Evolutionary conservation across 2,888 invertebrate genomes (phyloP).

Genomic region (Dryobotodes eremita): DNA sequence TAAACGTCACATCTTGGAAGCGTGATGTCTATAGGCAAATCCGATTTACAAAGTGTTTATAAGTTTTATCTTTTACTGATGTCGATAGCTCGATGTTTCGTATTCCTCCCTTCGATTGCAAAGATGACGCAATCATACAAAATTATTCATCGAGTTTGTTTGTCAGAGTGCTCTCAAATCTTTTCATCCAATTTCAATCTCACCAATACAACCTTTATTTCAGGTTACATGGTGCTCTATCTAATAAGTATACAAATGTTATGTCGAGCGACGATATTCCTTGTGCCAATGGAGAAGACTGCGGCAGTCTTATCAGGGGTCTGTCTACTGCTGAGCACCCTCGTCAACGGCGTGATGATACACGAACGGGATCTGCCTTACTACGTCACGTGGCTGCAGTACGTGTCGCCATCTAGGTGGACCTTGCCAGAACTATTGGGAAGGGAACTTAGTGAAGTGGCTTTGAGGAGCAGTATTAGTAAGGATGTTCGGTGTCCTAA

Average conservation of each 20-base stretch:
- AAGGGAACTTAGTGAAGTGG: constrained; percentile 92
- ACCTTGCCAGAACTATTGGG: constrained; percentile 92
- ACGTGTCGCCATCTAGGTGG: constrained; percentile 94
- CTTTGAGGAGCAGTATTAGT: constrained; percentile 90
- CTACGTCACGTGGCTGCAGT: constrained; percentile 92
- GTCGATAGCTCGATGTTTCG: background rate
- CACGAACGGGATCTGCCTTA: constrained; percentile 93
- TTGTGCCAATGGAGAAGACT: constrained; percentile 92
- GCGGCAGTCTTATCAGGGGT: constrained; percentile 92
- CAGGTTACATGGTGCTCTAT: constrained; percentile 94
- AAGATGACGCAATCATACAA: background rate
- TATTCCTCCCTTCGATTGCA: background rate
- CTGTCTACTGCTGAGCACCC: constrained; percentile 91
- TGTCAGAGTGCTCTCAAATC: background rate
- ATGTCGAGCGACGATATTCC: constrained; percentile 92
- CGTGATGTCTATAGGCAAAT: background rate
- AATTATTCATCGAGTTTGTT: background rate
- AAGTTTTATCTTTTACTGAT: background rate
- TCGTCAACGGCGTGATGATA: constrained; percentile 93
- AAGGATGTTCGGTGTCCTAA: constrained; percentile 92
- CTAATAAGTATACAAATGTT: constrained; percentile 93
- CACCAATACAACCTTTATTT: background rate
- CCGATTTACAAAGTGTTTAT: background rate
- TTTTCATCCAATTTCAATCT: background rate
- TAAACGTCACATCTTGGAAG: background rate